Evolutionary conservation across 1,140 invertebrate species (phyloP), one percentile per base, ranked within the genome.

Genomic region (Leptinotarsa defecta): DNA sequence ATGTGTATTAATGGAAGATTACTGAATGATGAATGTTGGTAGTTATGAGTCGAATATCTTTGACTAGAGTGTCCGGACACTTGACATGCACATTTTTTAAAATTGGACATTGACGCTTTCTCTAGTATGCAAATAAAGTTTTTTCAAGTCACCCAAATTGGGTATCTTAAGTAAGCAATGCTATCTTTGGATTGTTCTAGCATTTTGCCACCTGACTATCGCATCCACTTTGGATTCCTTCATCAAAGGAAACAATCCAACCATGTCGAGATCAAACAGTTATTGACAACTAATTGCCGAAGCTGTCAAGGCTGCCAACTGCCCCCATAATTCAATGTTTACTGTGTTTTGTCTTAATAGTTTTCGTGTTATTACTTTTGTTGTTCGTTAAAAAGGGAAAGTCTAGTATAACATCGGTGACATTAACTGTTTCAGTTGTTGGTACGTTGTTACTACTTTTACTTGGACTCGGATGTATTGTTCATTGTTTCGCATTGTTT

Each of bases 381-480:
- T 68, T 68, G 65, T 68, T 68, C 24, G 22, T 68, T 68, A 68
- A 68, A 68, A 68, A 68, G 65, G 19, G 65, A 68, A 68, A 68
- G 65, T 68, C 43, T n/a, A 20, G 6, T 17, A 17, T 68, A 68
- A 68, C 52, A 15, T 15, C 52, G 34, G n/a, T 57, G n/a, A 57
- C 52, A 57, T n/a, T 17, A 57, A 57, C 52, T n/a, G n/a, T 57
- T 15, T 19, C 52, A 57, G 17, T 57, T 57, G 52, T 17, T 57
- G n/a, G 52, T 19, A 17, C 52, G 52, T 13, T 57, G 13, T 57
- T 19, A 43, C 52, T 4, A 17, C 52, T 57, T 57, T 57, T 57
- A 57, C 52, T 57, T 19, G 17, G 52, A 57, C 3, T 57, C 17
- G 0, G 6, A 57, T 57, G 5, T 57, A 57, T 57, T 57, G 17